Evolutionary conservation across 2,888 invertebrate species (phyloP), one percentile per base, ranked within the genome.

Genomic region (Pseudococcus viburni): DNA sequence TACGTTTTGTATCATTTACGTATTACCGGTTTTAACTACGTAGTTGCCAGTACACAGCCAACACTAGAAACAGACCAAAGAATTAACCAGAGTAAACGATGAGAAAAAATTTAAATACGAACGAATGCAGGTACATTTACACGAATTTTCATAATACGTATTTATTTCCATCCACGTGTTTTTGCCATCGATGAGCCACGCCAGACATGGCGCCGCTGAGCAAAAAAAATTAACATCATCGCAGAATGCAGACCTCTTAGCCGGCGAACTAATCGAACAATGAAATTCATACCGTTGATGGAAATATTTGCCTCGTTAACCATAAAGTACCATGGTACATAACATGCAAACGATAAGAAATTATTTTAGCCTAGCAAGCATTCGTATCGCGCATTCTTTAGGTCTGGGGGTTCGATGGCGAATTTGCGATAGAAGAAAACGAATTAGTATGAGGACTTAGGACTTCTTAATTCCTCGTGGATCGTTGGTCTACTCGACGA

Each of bases 21-120:
- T 80, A 83, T 83, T 83, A 83, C 80, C 46, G 80, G 80, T 83
- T 83, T 83, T 83, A 46, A 83, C 80, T 83, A 46, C 80, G 80
- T 83, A 83, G 80, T 46, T 17, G n/a, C 64, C 22, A 6, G 19
- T 83, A 83, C 26, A 11, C 42, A 42, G 5, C 17, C 42, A 3
- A 33, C 1, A 33, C 26, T 33, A 22, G 80, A 80, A 80, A n/a
- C 19, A 5, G 80, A 80, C 19, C 8, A 15, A 33, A 73, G 42
- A 22, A 15, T 64, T 59, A 19, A 33, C n/a, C 68, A 19, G 39
- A 22, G 2, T 33, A 3, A 11, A 26, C 33, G 73, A 68, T 59
- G 59, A 64, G n/a, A 55, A n/a, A 4, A n/a, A 7, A n/a, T 55
- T 55, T 55, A n/a, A 7, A 55, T 55, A 55, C 55, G 5, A n/a